Base-by-base conservation (phyloP, 2,797 vertebrate species). In the Pteropus rufus region DNA sequence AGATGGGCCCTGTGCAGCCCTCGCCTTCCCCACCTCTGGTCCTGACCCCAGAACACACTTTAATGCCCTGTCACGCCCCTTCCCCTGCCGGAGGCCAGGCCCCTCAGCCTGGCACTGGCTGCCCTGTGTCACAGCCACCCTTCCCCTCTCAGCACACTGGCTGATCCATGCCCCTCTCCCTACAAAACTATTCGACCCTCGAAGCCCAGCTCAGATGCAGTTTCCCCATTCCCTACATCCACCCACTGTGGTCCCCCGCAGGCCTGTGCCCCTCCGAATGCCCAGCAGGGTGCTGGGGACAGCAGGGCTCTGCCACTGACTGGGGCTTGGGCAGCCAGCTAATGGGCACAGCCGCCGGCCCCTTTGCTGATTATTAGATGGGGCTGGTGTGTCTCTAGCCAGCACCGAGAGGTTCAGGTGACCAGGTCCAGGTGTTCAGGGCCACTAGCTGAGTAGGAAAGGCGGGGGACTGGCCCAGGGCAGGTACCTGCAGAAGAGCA, bases 401-500 rank as follows among this genome's bases (percentile, higher is more conserved):
- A 9, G 34, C 23, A 7, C 60, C 7, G 16, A 4, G 24, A 46
- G 14, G 5, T 49, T 1, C 18, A 26, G 69, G n/a, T 19, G 15
- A 46, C 9, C 5, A 2, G 7, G 18, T 12, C 8, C 26, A 29
- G 44, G 54, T 21, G 26, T 34, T 52, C 24, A 7, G 9, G 34
- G 26, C 16, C 2, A 4, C 11, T 4, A 6, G 41, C 70, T 24
- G 34, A 2, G 3, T 0, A 10, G 44, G 69, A 36, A 31, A 14
- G 24, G 5, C 3, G 0, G 0, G 12, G 10, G 15, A 5, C 19
- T 3, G 1, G 24, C 19, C 0, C 21, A 31, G 70, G 73, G 24
- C 0, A 6, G 19, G 64, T 96, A 99, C 99, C 99, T 99, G 98
- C 97, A 98, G 91, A 99, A 99, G 84, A 99, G 99, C 24, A 39